Evolutionary conservation across 2,888 invertebrate genomes (phyloP), one percentile per base, ranked within the genome.

Genomic region (Eristalis tenax): DNA sequence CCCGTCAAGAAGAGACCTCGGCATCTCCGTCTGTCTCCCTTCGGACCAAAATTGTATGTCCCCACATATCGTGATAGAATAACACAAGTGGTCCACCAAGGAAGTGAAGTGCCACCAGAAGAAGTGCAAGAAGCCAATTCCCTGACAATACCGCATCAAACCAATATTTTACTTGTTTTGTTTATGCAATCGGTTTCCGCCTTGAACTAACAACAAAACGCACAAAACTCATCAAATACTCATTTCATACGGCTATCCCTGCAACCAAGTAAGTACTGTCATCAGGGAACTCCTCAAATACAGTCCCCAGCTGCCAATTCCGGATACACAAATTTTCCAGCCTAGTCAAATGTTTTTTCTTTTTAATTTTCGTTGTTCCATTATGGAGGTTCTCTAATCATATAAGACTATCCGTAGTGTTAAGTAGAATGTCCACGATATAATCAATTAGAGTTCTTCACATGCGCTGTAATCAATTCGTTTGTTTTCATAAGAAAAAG

Each of bases 351-450:
- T 59, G 63, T 69, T 8, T 32, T 63, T 43, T 40, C 28, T 1
- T 40, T 73, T 63, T 43, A 32, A 43, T 73, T 61, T 15, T 73
- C 35, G 35, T 38, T 61, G 11, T 43, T 56, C 32, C 28, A 69
- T 43, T 57, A 32, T 35, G 32, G 63, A 64, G 38, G 63, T 32
- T 61, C 73, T 63, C 38, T 22, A 35, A 50, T 68, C 50, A 18
- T 50, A 50, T 50, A 50, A 50, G 50, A 50, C 50, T 50, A 50
- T 10, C 50, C 50, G 50, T 50, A 50, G 50, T 50, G 50, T 50
- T 50, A 50, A 50, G 50, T 50, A 50, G 50, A 50, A 50, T 50
- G 50, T 50, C 50, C 18, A 50, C 50, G 18, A 50, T 18, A 22
- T 50, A 50, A 50, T 50, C 50, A 18, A 50, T 50, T 18, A 43